phyloP scores from a whole-genome alignment of 2,113 vertebrate species.

The Centrocercus urophasianus region DNA sequence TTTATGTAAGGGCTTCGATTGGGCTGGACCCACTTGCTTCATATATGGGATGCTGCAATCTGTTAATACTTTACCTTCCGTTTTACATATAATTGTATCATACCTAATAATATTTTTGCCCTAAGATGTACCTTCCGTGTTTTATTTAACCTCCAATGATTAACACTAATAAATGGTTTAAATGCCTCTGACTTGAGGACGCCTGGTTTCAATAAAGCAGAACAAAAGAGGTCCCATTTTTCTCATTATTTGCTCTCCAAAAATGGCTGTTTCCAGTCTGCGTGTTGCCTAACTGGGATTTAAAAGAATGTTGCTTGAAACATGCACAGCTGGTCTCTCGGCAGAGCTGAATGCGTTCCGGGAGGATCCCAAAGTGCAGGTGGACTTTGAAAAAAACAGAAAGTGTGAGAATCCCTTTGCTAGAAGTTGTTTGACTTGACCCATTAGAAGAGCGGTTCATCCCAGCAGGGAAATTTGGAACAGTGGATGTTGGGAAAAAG shows the following conservation, averaged over 20 bases:
- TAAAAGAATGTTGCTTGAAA: background rate
- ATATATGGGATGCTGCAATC: slow-evolving; percentile 64
- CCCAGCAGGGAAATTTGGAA: background rate
- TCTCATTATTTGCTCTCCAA: background rate
- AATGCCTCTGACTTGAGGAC: slow-evolving; percentile 27
- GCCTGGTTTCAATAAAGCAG: slow-evolving; percentile 38
- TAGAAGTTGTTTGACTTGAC: background rate
- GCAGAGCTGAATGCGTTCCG: background rate
- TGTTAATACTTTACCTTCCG: slow-evolving; percentile 49
- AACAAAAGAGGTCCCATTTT: background rate
- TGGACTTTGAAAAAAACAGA: background rate
- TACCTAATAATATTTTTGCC: slow-evolving; percentile 49
- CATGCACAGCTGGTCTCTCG: background rate
- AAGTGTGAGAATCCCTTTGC: background rate
- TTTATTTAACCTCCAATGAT: slow-evolving; percentile 74
- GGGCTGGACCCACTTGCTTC: slow-evolving; percentile 82
- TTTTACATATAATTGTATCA: slow-evolving; percentile 62
- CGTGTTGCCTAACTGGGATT: background rate
- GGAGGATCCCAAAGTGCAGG: background rate
- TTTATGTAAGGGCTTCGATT: slow-evolving; percentile 71
- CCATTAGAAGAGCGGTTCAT: background rate
- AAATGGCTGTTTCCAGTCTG: background rate
- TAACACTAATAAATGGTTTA: slow-evolving; percentile 79
- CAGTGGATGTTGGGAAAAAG: background rate
- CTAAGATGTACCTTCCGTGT: slow-evolving; percentile 53